Base-by-base conservation (phyloP, 1,140 invertebrate genomes). In the Euura lappo region DNA sequence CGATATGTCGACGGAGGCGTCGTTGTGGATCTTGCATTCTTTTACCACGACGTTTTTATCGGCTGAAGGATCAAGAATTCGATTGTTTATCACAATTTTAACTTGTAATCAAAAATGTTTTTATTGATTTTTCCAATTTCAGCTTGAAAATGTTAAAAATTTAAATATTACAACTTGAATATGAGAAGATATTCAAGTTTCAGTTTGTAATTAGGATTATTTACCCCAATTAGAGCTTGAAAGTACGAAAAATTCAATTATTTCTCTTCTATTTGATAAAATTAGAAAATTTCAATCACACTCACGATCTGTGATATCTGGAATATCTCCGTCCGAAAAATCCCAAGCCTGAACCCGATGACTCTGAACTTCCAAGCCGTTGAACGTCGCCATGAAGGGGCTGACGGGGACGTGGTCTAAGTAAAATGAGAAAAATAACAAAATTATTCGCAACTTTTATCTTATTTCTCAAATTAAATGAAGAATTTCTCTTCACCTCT, bases 331-430 rank as follows among this genome's bases (percentile, higher is more conserved):
- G 11, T 90, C 87, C 0, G 91, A 91, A 84, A 96, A 94, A 86
- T 96, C 93, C 95, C 95, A 96, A 10, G 91, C 91, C 87, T 96
- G 95, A 74, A 96, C 93, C 71, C 95, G 87, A 85, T 95, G 93
- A 76, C 92, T 83, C 70, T 83, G 81, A 13, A 81, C 75, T 79
- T 84, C 83, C 4, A 80, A 72, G 28, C 78, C 76, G 70, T 80
- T 83, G 45, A 82, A 80, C 6, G 77, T 47, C 28, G 69, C 69
- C 69, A 70, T 70, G 11, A 73, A 72, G 74, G 81, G 78, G 13
- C 75, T 79, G 65, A 80, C 75, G 69, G 84, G 79, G 70, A 83
- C 70, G 65, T 82, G 77, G 76, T 83, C 82, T 80, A 5, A 28
- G 1, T 28, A 28, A 28, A 28, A 66, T 70, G 1, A 71, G 72